phyloP scores from a whole-genome alignment of 92 coral and sea anemone species.

The Palythoa heliodiscus region DNA sequence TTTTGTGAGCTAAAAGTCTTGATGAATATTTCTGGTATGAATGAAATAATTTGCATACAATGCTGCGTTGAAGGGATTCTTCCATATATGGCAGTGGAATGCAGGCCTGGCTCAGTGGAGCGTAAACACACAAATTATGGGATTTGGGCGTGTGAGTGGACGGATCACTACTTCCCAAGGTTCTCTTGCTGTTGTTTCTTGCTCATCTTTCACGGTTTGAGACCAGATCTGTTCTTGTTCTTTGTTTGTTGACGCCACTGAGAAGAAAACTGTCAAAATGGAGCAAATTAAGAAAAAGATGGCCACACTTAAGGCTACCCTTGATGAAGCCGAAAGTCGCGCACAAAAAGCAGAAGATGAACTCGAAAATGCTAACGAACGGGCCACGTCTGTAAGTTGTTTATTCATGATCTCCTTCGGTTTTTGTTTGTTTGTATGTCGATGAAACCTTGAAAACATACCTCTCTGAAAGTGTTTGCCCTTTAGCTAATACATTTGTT shows the following conservation, averaged over 20 bases:
- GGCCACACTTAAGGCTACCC: constrained; percentile 77
- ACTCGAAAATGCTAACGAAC: constrained; percentile 72
- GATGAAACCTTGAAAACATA: constrained; percentile 4
- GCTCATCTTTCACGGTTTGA: constrained; percentile 21
- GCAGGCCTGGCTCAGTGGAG: constrained; percentile 62
- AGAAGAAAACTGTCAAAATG: constrained; percentile 79
- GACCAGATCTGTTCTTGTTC: constrained; percentile 49
- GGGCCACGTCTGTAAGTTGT: constrained; percentile 71
- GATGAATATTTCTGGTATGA: constrained; percentile 36
- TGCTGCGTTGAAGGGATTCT: constrained; percentile 25
- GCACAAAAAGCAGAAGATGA: constrained; percentile 88
- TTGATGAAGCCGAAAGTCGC: constrained; percentile 78
- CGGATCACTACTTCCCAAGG: constrained; percentile 44
- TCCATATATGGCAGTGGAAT: constrained; percentile 92
- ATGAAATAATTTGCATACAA: constrained; percentile 40
- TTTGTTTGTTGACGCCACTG: constrained; percentile 55
- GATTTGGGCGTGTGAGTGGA: constrained; percentile 66
- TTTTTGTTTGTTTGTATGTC: neutral
- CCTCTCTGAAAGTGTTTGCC: neutral
- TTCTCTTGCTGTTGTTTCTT: constrained; percentile 10
- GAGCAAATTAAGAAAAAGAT: constrained; percentile 98
- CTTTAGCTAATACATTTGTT: neutral
- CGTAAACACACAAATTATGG: constrained; percentile 45
- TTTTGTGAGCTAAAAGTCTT: constrained; percentile 12
- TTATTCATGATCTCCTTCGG: neutral